Evolutionary conservation across 23 tunicate genomes (phyloP).

Genomic region (Oikopleura dioica): DNA sequence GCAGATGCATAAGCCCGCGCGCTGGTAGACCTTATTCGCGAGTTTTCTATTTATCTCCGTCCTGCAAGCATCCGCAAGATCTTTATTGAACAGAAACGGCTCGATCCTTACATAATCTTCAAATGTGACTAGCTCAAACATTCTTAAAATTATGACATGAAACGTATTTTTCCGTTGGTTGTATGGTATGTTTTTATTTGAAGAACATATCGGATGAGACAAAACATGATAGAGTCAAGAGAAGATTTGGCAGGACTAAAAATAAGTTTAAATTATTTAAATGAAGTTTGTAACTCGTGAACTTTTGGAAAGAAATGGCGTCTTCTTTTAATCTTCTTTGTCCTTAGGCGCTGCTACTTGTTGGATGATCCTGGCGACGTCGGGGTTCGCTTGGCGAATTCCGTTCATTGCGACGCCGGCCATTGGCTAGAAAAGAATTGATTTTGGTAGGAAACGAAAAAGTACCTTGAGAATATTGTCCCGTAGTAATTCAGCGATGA

Average conservation of each 20-base stretch:
- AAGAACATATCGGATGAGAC: too few species aligned
- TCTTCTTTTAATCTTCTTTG: neutral
- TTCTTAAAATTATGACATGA: neutral
- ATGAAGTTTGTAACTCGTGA: neutral
- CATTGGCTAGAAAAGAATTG: neutral
- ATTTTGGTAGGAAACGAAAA: too few species aligned
- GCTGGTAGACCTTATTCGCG: constrained; percentile 25
- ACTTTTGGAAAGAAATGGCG: neutral
- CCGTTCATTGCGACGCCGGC: neutral
- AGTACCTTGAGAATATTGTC: too few species aligned
- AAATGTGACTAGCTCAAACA: neutral
- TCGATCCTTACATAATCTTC: constrained; percentile 5
- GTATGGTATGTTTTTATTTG: too few species aligned
- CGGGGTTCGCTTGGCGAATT: neutral
- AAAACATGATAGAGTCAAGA: too few species aligned
- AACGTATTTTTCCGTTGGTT: neutral
- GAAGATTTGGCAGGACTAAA: too few species aligned
- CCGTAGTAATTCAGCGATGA: neutral
- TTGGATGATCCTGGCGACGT: neutral
- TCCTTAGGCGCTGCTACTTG: neutral
- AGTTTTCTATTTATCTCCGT: neutral
- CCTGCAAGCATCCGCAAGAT: neutral
- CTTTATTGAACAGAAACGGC: neutral
- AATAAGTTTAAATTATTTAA: too few species aligned
- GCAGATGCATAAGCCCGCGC: constrained; percentile 68